Conservation (phyloP, 2,113 vertebrate species). For the Dipodomys ordii region DNA sequence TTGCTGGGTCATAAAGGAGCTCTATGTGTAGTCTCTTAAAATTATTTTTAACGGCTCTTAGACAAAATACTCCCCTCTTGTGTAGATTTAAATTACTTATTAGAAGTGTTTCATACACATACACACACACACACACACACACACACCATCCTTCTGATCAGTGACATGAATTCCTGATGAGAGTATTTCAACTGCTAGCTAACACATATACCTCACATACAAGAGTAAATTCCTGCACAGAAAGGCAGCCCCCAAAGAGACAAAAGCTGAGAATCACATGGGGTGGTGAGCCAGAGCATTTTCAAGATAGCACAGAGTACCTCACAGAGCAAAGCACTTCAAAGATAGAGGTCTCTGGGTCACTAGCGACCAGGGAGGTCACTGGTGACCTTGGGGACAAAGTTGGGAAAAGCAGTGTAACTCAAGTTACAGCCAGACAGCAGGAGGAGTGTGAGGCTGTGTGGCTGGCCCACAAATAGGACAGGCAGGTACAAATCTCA, state of each 20-base stretch:
- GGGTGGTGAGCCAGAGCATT: background rate
- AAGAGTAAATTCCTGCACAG: background rate
- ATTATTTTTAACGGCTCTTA: background rate
- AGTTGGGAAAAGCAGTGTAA: background rate
- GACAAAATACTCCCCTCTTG: background rate
- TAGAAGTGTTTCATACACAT: background rate
- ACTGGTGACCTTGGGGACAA: background rate
- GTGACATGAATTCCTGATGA: background rate
- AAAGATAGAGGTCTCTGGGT: background rate
- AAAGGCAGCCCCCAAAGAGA: background rate
- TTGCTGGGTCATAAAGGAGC: too few species aligned
- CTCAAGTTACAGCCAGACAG: background rate
- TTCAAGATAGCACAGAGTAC: background rate
- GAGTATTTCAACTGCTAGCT: background rate
- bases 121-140: background rate
- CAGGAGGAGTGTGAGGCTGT: background rate
- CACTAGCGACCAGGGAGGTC: background rate
- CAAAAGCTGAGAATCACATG: background rate
- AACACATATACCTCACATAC: background rate
- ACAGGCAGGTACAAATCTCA: rapidly evolving
- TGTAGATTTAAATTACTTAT: background rate
- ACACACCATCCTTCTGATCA: background rate
- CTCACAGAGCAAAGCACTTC: background rate
- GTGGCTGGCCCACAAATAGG: background rate
- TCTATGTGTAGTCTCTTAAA: too few species aligned